Conservation (phyloP, 2,888 invertebrate genomes). For the Philereme transversata region DNA sequence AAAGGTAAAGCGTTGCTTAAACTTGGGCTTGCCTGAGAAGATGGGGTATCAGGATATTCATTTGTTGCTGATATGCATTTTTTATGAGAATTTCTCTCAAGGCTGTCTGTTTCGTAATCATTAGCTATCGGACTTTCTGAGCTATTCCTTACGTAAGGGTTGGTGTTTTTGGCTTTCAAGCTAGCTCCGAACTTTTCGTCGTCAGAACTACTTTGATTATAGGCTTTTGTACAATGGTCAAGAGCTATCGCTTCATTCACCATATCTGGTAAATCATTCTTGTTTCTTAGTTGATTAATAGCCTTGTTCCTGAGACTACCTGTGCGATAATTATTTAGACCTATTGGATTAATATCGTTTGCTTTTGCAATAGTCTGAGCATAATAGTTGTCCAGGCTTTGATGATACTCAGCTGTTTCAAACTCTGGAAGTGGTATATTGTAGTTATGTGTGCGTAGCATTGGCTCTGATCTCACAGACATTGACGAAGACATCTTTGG, state of each 20-base stretch:
- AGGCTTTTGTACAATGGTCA: constrained; percentile 73
- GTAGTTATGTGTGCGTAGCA: constrained; percentile 57
- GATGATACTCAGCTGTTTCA: constrained; percentile 48
- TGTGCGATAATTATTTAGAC: constrained; percentile 54
- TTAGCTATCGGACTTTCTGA: constrained; percentile 76
- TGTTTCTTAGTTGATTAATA: constrained; percentile 57
- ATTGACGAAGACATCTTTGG: constrained; percentile 62
- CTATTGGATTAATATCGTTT: constrained; percentile 65
- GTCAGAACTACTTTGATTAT: constrained; percentile 70
- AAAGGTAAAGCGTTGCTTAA: constrained; percentile 89
- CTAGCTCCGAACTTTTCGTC: constrained; percentile 70
- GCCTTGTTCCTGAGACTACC: constrained; percentile 54
- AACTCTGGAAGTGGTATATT: constrained; percentile 75
- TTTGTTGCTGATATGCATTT: constrained; percentile 84
- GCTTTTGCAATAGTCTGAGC: constrained; percentile 61
- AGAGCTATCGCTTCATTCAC: constrained; percentile 87
- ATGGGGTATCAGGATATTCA: constrained; percentile 86
- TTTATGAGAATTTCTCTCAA: constrained; percentile 85
- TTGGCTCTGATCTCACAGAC: constrained; percentile 77
- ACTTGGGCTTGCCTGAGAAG: constrained; percentile 89
- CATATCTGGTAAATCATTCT: constrained; percentile 84
- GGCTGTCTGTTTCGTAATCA: constrained; percentile 90
- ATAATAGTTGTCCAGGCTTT: constrained; percentile 52
- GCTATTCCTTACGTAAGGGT: constrained; percentile 58
- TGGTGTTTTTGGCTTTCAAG: constrained; percentile 44